Evolutionary conservation across 2,888 invertebrate genomes (phyloP), one percentile per base, ranked within the genome.

Genomic region (Lycophotia porphyrea): DNA sequence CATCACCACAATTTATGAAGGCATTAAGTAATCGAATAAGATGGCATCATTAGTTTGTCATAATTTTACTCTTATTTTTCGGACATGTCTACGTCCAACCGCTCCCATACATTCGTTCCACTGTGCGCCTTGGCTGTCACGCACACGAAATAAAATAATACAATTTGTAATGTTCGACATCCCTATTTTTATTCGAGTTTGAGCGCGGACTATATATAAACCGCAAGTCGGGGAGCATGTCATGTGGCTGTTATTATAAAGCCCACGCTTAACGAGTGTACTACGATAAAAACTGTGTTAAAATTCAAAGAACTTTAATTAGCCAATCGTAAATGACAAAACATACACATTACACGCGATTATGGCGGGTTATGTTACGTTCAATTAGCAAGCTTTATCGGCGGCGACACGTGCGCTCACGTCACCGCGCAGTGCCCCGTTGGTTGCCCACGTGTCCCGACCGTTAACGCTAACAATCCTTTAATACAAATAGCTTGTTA

Each of bases 251-350:
- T 92, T 91, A 90, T 84, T 85, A 87, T 86, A 88, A 86, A 86
- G 64, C 77, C 78, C 84, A 76, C 83, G 79, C 82, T 86, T 90
- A 87, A 89, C 84, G 83, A 85, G 87, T 87, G 84, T 84, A 89
- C 78, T 86, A 84, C 86, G 87, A 89, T 90, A 89, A 92, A 91
- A 90, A 85, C 81, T 82, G 76, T 91, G 90, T 90, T 91, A 78
- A 87, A 87, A 88, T 87, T 87, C 87, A 89, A 90, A 91, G 90
- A 90, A 93, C 89, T 92, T 93, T 93, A 94, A 94, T 93, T 91
- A 92, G 89, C 87, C 89, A 91, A 91, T 92, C 91, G 80, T 88
- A 78, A 85, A 88, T 90, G 90, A 89, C 91, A 90, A 89, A 90
- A 90, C 84, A 87, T 79, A 86, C 85, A 86, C 80, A 87, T 88